phyloP scores from a whole-genome alignment of 1,140 invertebrate species.

The Lithobius niger region DNA sequence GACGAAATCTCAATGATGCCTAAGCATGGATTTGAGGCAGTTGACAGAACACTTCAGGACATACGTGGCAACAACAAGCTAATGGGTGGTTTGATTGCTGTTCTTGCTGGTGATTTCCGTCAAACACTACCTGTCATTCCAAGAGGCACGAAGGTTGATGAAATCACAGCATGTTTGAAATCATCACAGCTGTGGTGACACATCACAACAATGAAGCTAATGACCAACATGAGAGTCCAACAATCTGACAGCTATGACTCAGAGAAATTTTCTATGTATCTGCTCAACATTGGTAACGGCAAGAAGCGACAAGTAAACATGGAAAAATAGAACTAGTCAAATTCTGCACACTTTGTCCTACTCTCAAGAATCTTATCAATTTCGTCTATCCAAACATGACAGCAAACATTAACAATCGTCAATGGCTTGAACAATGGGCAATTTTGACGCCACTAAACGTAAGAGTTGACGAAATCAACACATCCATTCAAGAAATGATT shows the following conservation, averaged over 20 bases:
- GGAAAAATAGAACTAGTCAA: too few species aligned
- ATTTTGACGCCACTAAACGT: too few species aligned
- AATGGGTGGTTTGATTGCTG: conserved; percentile 28
- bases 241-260: conserved; percentile 28
- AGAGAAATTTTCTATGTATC: conserved; percentile 27
- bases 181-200: conserved; percentile 20
- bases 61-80: conserved; percentile 19
- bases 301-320: too few species aligned
- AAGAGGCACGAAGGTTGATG: conserved; percentile 26
- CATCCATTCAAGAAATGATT: too few species aligned
- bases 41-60: conserved; percentile 26
- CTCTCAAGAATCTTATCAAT: too few species aligned
- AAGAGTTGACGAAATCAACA: too few species aligned
- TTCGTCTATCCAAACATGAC: too few species aligned
- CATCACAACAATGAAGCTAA: conserved; percentile 29
- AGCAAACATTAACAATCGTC: too few species aligned
- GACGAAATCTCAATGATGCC: conserved; percentile 31
- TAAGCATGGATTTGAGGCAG: conserved; percentile 22
- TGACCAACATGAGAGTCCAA: conserved; percentile 29
- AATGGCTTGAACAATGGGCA: too few species aligned
- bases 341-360: too few species aligned
- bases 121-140: conserved; percentile 36
- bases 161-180: conserved; percentile 29
- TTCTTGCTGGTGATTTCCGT: conserved; percentile 32
- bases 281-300: conserved; percentile 31